Evolutionary conservation across 2,113 vertebrate species (phyloP).

Genomic region (Quiscalus mexicanus): DNA sequence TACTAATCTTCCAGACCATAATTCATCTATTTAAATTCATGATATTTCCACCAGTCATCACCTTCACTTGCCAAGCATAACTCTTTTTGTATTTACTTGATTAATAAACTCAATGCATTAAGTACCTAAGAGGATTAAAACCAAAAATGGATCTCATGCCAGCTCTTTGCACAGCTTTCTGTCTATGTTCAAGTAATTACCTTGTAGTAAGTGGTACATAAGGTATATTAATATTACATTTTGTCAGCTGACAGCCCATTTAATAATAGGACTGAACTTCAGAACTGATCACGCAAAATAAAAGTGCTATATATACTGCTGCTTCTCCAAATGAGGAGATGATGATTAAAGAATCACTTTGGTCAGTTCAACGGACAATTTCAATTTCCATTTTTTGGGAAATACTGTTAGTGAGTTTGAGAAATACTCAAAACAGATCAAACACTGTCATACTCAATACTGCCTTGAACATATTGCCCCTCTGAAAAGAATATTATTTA

Average conservation of each 20-base stretch:
- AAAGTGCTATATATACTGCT: neutral
- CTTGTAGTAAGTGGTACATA: neutral
- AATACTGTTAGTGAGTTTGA: neutral
- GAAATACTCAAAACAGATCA: neutral
- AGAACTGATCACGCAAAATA: neutral
- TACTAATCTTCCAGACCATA: neutral
- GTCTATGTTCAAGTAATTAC: neutral
- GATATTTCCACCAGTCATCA: neutral
- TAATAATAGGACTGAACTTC: neutral
- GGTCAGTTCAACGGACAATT: neutral
- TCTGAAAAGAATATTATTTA: neutral
- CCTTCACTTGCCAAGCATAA: neutral
- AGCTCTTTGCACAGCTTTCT: neutral
- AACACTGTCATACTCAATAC: neutral
- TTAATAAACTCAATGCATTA: slow-evolving; percentile 9
- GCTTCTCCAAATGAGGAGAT: neutral
- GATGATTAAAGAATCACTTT: neutral
- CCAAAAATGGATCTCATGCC: neutral
- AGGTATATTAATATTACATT: neutral
- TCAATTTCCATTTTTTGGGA: neutral
- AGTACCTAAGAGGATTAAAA: slow-evolving; percentile 26
- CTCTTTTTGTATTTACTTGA: neutral
- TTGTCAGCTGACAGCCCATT: neutral
- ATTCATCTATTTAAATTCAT: neutral
- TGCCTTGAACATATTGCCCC: neutral